Base-by-base conservation (phyloP, 2,797 vertebrate species). In the Microctenopoma steveboyesi region DNA sequence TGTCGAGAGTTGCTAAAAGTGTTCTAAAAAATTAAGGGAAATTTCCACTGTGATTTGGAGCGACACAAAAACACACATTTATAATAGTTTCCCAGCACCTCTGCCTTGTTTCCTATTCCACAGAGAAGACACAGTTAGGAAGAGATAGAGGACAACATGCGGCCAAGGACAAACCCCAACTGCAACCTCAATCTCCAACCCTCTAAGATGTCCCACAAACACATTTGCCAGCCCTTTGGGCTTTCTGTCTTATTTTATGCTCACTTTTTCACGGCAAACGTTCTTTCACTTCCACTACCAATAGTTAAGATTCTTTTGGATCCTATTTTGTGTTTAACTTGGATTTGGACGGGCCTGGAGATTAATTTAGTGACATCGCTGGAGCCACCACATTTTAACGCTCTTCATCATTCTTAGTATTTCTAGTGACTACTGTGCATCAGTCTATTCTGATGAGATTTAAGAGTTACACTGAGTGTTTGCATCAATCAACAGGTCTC, bases 91-190 rank as follows among this genome's bases (percentile, higher is more conserved):
- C 14, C 9, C 18, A 8, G 18, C 46, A 7, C 58, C 33, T 40
- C 10, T n/a, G 39, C 33, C 64, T 61, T 2, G 42, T 48, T 47
- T 1, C 4, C 39, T 28, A 47, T 30, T 57, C 25, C 16, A 50
- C 48, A 42, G 15, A 30, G 28, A 37, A 33, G 11, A 10, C 40
- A 46, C 45, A 54, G 15, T n/a, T 46, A 45, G 39, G 65, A 49
- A 69, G 39, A 56, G 46, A 55, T 7, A 35, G 18, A 52, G 30
- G 18, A 47, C 3, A 1, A 48, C 60, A 40, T 49, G n/a, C 51
- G 25, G 50, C 54, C 64, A 72, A 64, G 58, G 67, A 72, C 63
- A 62, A 71, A 53, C 37, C 52, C 52, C 37, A 35, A 39, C 5
- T 51, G 4, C 27, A 30, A 40, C 45, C 33, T 28, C 33, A 49